Evolutionary conservation across 2,113 vertebrate genomes (phyloP).

Genomic region (Vulpes lagopus): DNA sequence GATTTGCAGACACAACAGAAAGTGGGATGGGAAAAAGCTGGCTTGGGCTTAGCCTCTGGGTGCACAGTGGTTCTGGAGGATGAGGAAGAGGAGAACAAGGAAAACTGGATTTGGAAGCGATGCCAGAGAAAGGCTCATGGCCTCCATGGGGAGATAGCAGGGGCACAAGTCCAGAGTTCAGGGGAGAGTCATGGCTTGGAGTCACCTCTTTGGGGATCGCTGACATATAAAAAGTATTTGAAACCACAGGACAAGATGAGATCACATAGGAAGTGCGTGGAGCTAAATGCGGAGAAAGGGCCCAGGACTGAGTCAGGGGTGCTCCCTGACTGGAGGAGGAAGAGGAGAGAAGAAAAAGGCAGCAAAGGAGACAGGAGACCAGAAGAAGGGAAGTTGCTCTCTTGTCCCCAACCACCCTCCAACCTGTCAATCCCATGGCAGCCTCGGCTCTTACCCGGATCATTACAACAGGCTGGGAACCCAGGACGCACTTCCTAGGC

Average conservation of each 20-base stretch:
- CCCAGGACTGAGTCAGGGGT: not conserved
- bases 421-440: too few species aligned
- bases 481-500: not conserved
- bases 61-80: fast-evolving
- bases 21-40: not conserved
- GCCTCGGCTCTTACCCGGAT: not conserved
- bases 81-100: not conserved
- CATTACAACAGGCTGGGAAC: not conserved
- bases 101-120: fast-evolving
- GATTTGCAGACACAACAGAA: not conserved
- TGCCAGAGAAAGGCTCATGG: not conserved
- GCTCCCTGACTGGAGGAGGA: not conserved
- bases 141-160: not conserved
- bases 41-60: not conserved
- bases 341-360: not conserved
- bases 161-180: not conserved
- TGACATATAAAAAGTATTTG: not conserved
- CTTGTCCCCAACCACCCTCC: not conserved
- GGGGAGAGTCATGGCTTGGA: not conserved
- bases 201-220: not conserved
- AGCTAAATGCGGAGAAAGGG: not conserved
- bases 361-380: not conserved
- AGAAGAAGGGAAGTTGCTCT: not conserved
- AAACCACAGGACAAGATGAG: not conserved
- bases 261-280: not conserved